These are phyloP conservation scores for Cephalotes varians DNA, from an alignment of 2,888 invertebrate species.

Conservation along the genomic window DNA sequence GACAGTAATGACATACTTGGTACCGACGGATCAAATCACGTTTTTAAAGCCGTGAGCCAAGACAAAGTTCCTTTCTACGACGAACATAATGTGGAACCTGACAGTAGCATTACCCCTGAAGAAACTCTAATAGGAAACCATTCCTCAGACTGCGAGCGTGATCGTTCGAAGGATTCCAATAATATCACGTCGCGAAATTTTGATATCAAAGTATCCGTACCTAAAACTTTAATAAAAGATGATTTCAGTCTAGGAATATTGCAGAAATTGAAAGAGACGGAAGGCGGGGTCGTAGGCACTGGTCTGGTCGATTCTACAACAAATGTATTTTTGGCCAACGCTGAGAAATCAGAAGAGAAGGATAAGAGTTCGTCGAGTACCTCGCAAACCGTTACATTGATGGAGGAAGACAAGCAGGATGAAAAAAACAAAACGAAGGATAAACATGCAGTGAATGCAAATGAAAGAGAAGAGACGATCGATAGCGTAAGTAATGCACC, in stretches of 20 bases:
- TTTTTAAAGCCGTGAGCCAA: slow-evolving; percentile 33
- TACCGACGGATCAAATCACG: slow-evolving; percentile 11
- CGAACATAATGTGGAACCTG: slow-evolving; percentile 24
- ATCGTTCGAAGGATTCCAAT: background rate
- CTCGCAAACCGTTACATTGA: background rate
- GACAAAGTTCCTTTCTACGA: background rate
- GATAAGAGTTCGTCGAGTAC: background rate
- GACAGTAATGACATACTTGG: background rate
- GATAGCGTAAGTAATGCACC: background rate
- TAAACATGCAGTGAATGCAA: background rate
- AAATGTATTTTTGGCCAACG: background rate
- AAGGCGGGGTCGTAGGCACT: background rate
- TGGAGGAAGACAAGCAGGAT: background rate
- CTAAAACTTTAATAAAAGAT: slow-evolving; percentile 13
- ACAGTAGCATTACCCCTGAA: slow-evolving; percentile 31
- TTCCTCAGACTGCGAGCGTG: background rate
- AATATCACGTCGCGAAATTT: background rate
- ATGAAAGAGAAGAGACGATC: background rate
- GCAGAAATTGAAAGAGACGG: background rate
- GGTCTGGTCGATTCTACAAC: slow-evolving; percentile 17
- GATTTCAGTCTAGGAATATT: slow-evolving; percentile 14
- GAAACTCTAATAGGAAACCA: slow-evolving; percentile 9
- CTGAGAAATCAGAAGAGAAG: background rate
- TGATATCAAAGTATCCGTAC: slow-evolving; percentile 41
- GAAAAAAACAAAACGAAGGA: background rate